These are phyloP conservation scores for Hippoglossus stenolepis DNA, from an alignment of 2,113 vertebrate genomes.

Conservation along the genomic window DNA sequence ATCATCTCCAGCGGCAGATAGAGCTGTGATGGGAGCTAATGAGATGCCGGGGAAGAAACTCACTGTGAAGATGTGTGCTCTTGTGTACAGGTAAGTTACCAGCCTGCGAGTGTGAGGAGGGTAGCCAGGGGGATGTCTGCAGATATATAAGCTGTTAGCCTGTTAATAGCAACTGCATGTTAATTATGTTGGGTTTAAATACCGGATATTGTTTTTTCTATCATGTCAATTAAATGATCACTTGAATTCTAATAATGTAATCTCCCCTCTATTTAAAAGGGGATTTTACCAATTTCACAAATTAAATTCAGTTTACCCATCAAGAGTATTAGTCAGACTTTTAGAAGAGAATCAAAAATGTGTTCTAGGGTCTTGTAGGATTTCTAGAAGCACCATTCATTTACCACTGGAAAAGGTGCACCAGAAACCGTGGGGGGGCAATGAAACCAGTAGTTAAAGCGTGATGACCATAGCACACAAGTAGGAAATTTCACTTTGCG, in stretches of 20 bases:
- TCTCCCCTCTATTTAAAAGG: not conserved
- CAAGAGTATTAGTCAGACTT: too few species aligned
- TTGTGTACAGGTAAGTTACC: not conserved
- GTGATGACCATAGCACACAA: too few species aligned
- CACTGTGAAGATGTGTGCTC: not conserved
- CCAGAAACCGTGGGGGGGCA: too few species aligned
- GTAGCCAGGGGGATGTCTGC: not conserved
- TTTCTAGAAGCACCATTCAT: too few species aligned
- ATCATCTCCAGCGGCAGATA: constrained; percentile 16
- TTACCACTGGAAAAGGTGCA: too few species aligned
- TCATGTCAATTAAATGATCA: not conserved
- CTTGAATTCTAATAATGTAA: not conserved
- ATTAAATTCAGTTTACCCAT: too few species aligned
- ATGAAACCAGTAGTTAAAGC: too few species aligned
- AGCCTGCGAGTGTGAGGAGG: not conserved
- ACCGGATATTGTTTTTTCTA: not conserved
- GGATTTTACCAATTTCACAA: not conserved
- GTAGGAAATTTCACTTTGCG: too few species aligned
- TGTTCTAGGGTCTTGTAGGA: too few species aligned
- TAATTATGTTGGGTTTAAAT: not conserved
- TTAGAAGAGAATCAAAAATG: too few species aligned
- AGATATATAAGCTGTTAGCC: not conserved
- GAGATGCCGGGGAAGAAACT: constrained; percentile 15
- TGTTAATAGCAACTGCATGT: not conserved
- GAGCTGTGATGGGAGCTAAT: constrained; percentile 16